Evolutionary conservation across 2,888 invertebrate species (phyloP).

Genomic region (Dinocampus coccinellae): DNA sequence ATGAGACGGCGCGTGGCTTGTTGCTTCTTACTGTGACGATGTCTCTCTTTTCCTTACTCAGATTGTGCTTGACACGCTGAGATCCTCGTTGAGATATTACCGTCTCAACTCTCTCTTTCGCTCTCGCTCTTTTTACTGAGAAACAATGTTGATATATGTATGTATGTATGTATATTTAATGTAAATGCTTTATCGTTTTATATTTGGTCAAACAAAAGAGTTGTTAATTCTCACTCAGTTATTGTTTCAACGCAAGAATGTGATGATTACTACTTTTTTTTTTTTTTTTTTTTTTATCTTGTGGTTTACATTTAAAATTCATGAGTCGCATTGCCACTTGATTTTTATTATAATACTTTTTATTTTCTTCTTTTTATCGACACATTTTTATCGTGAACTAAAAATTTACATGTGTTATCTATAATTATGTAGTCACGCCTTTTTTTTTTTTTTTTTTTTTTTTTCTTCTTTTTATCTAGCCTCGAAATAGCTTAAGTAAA

Average conservation of each 20-base stretch:
- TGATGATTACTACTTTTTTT: background rate
- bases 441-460: no score
- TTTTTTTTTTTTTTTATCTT: background rate
- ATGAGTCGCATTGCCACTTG: background rate
- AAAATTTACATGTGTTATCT: conserved; percentile 2
- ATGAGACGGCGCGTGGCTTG: background rate
- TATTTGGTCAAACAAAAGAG: background rate
- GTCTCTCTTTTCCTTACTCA: background rate
- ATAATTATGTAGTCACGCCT: background rate
- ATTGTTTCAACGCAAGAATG: background rate
- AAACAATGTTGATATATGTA: background rate
- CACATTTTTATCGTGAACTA: background rate
- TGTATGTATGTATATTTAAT: background rate
- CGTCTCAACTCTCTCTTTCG: background rate
- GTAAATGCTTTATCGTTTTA: background rate
- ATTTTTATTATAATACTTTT: background rate
- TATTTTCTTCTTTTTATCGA: background rate
- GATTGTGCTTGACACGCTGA: conserved; percentile 2
- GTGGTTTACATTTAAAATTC: background rate
- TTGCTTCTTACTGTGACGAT: background rate
- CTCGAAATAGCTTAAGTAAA: background rate
- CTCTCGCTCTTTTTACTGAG: no score
- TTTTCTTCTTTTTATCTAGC: background rate
- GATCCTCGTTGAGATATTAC: conserved; percentile 12
- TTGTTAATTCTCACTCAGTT: background rate